Evolutionary conservation across 2,113 vertebrate species (phyloP).

Genomic region (Tetrax tetrax): DNA sequence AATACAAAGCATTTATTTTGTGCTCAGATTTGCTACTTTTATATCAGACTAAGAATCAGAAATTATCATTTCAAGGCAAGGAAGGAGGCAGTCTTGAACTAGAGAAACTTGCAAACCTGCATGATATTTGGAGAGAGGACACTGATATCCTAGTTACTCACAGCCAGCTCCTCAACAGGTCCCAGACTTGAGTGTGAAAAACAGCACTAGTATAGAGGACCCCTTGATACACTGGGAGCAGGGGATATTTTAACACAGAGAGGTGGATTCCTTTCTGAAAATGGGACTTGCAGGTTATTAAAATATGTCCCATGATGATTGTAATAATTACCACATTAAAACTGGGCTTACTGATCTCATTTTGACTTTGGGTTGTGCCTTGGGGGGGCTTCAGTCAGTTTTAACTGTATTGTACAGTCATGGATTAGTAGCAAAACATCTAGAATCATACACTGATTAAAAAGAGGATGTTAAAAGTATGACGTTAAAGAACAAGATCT

Average conservation of each 20-base stretch:
- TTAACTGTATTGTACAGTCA: not conserved
- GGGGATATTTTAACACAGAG: not conserved
- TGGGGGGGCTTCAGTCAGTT: not conserved
- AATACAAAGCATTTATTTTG: not conserved
- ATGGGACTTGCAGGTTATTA: not conserved
- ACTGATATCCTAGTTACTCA: not conserved
- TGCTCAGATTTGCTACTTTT: not conserved
- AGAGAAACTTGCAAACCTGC: not conserved
- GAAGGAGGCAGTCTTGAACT: not conserved
- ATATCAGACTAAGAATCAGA: not conserved
- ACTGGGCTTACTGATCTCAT: not conserved
- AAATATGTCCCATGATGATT: not conserved
- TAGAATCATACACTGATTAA: not conserved
- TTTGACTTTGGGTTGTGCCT: not conserved
- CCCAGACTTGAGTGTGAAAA: not conserved
- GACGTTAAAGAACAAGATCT: not conserved
- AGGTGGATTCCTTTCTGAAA: not conserved
- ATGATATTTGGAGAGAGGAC: not conserved
- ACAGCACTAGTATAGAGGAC: not conserved
- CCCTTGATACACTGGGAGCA: rapidly evolving
- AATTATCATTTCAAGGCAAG: not conserved
- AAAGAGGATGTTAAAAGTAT: not conserved
- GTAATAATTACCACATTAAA: not conserved
- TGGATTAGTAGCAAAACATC: not conserved
- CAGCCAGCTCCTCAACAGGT: not conserved